Conservation (phyloP, 2,113 vertebrate genomes). For the Phaethornis superciliosus region DNA sequence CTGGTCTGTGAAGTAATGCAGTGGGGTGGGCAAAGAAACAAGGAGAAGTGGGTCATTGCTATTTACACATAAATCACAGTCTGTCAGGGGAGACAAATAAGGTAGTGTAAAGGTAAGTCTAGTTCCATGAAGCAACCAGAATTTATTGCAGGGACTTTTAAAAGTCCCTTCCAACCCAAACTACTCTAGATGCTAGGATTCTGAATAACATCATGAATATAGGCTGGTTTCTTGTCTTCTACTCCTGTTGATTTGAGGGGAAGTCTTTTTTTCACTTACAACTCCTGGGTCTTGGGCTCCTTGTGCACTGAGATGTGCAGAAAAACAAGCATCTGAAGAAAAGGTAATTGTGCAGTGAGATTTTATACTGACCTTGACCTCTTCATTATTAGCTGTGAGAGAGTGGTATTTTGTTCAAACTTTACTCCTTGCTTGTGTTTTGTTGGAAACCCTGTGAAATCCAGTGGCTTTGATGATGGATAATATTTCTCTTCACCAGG, state of each 20-base stretch:
- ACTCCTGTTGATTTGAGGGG: not conserved
- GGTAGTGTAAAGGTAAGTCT: no score
- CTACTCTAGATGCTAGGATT: no score
- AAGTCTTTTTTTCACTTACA: not conserved
- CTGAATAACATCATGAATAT: not conserved
- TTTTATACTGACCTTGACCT: conserved; percentile 4
- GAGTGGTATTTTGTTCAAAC: not conserved
- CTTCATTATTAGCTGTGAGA: not conserved
- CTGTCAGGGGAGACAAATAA: not conserved
- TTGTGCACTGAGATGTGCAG: not conserved
- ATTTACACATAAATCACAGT: not conserved
- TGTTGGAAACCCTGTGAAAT: not conserved
- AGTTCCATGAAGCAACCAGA: no score
- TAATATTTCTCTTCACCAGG: not conserved
- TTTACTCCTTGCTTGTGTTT: not conserved
- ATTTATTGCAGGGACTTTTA: no score
- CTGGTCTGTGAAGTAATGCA: not conserved
- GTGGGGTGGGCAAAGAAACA: not conserved
- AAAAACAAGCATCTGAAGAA: not conserved
- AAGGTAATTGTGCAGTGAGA: not conserved
- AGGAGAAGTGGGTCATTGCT: not conserved
- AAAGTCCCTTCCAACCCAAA: no score
- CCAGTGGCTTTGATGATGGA: not conserved
- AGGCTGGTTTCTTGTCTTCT: not conserved
- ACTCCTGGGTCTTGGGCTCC: not conserved